Conservation (phyloP, 2,888 invertebrate genomes). For the Caradrina clavipalpis region DNA sequence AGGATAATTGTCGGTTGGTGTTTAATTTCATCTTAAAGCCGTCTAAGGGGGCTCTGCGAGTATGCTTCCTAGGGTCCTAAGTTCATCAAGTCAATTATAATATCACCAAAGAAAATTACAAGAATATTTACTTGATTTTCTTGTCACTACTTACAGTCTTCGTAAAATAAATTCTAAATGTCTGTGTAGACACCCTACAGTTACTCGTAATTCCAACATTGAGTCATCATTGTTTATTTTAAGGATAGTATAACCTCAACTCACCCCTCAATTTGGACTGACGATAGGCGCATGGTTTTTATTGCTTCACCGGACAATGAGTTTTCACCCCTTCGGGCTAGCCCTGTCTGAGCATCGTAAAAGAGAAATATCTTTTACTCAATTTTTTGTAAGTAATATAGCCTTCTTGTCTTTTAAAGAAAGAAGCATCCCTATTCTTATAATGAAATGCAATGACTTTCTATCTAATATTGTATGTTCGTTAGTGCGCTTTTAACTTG, state of each 20-base stretch:
- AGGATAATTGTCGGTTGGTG: no score
- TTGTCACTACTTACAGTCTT: background rate
- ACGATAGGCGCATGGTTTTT: slow-evolving; percentile 43
- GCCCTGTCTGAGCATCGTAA: slow-evolving; percentile 28
- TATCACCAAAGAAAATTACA: no score
- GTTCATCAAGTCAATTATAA: no score
- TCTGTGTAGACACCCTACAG: background rate
- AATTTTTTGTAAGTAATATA: slow-evolving; percentile 14
- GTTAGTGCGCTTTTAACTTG: background rate
- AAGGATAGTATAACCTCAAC: slow-evolving; percentile 37
- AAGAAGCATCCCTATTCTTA: background rate
- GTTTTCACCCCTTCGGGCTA: slow-evolving; percentile 43
- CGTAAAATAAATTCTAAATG: background rate
- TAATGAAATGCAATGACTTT: background rate
- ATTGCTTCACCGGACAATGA: slow-evolving; percentile 50
- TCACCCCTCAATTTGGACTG: slow-evolving; percentile 42
- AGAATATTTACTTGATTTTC: no score
- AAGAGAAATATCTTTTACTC: slow-evolving; percentile 34
- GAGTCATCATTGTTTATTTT: slow-evolving; percentile 37
- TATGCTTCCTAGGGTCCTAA: no score
- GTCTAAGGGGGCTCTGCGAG: no score
- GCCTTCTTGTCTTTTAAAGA: slow-evolving; percentile 1
- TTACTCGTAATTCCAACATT: slow-evolving; percentile 1
- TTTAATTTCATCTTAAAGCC: no score
- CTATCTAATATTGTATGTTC: background rate